phyloP scores from a whole-genome alignment of 2,888 invertebrate species.

The Anticlea derivata region DNA sequence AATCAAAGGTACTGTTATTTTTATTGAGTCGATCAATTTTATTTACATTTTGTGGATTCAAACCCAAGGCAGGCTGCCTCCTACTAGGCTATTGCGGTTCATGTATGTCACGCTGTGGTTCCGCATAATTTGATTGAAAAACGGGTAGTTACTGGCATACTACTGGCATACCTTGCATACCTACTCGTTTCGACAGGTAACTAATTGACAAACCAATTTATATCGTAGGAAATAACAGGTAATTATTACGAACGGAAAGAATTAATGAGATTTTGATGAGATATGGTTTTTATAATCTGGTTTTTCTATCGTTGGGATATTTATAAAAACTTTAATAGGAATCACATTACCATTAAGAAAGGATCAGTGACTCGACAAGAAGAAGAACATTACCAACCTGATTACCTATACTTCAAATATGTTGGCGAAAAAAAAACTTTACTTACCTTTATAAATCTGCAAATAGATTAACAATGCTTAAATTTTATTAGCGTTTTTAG shows the following conservation, averaged over 20 bases:
- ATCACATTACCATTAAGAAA: too few relatives aligned
- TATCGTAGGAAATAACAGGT: slow-evolving; percentile 20
- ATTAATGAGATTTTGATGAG: slow-evolving; percentile 27
- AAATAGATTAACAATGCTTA: too few relatives aligned
- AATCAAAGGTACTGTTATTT: too few relatives aligned
- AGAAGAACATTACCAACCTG: too few relatives aligned
- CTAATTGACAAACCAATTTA: slow-evolving; percentile 42
- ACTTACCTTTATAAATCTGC: too few relatives aligned
- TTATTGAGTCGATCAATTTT: too few relatives aligned
- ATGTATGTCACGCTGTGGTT: slow-evolving; percentile 56
- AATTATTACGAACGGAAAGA: slow-evolving; percentile 6
- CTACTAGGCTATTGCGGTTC: background rate
- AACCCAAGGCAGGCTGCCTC: too few relatives aligned
- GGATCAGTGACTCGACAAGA: too few relatives aligned
- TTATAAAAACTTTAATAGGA: background rate
- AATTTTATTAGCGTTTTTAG: too few relatives aligned
- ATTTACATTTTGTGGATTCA: too few relatives aligned
- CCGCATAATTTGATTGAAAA: slow-evolving; percentile 80
- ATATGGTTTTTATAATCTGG: background rate
- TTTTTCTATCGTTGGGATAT: background rate
- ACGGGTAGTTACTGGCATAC: slow-evolving; percentile 41
- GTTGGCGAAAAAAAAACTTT: too few relatives aligned
- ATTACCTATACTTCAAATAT: too few relatives aligned
- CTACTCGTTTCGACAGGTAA: slow-evolving; percentile 29
- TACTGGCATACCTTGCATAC: background rate